Evolutionary conservation across 2,797 vertebrate genomes (phyloP), one percentile per base, ranked within the genome.

Genomic region (Melanotaenia parkinsoni): DNA sequence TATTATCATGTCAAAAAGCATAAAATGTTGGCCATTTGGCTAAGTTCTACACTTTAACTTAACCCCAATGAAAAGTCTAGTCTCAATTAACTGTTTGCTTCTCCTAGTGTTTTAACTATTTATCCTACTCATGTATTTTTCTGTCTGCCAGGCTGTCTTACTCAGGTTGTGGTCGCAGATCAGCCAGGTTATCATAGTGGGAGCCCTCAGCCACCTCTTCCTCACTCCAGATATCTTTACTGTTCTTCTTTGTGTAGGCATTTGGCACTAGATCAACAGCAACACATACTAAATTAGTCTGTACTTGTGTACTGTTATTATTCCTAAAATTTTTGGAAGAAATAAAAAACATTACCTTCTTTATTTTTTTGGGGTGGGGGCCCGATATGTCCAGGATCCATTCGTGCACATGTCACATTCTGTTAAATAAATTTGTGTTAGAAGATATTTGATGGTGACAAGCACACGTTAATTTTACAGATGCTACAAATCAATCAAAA

Each of bases 131-230:
- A 0, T 58, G 16, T 67, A 22, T 67, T 33, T 37, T 16, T n/a
- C 12, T 54, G 11, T 58, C 4, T 32, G 24, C 12, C 10, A 24
- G 35, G 30, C 32, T 24, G 11, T 66, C 91, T 86, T 80, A 95
- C 94, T 95, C 91, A 32, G 94, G 94, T 74, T 93, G 91, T 1
- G 93, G 93, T 0, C 94, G 83, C 0, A 63, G 85, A 67, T 95
- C 95, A 20, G 51, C 20, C 22, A 91, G 47, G 38, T 95, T 94
- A 24, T 94, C 92, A 51, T 91, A 93, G 43, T 93, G 91, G 3
- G 90, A 79, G 3, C 90, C 91, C 32, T 94, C 93, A 1, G 88
- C 57, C 58, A 95, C 93, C 73, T 95, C 94, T 5, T 94, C 94
- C 54, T 90, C 86, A 40, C 83, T 86, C 94, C 95, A 94, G 66